These are phyloP conservation scores for Oreochromis mossambicus DNA, from an alignment of 2,797 vertebrate genomes.

Conservation along the genomic window DNA sequence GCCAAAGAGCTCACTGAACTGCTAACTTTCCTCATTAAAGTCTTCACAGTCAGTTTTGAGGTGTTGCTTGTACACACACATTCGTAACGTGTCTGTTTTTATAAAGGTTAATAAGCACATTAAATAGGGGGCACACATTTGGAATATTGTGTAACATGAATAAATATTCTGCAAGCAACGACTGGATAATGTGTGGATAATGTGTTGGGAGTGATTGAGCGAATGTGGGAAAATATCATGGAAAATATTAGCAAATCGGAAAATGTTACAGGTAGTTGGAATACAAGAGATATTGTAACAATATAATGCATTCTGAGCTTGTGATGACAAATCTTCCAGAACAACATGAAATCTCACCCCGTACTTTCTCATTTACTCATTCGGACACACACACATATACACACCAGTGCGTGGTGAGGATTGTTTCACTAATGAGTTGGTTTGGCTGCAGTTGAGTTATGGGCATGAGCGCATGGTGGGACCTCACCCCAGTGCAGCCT, in stretches of 20 bases:
- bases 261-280: conserved; percentile 85
- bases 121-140: conserved; percentile 51
- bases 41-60: conserved; percentile 26
- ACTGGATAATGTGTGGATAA: conserved; percentile 63
- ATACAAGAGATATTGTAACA: conserved; percentile 76
- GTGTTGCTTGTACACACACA: conserved; percentile 35
- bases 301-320: conserved; percentile 75
- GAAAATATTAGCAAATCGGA: conserved; percentile 85
- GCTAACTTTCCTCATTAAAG: conserved; percentile 30
- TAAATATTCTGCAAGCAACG: conserved; percentile 62
- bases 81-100: conserved; percentile 43
- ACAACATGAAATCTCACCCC: conserved; percentile 71
- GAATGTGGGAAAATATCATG: conserved; percentile 81
- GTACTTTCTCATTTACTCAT: conserved; percentile 28
- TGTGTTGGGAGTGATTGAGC: conserved; percentile 68
- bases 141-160: conserved; percentile 62
- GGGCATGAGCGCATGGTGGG: conserved; percentile 69
- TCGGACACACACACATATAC: conserved; percentile 20
- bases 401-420: conserved; percentile 34
- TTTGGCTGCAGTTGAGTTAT: conserved; percentile 69
- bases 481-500: conserved; percentile 62
- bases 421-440: conserved; percentile 76
- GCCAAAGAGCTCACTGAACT: conserved; percentile 3
- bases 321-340: conserved; percentile 77
- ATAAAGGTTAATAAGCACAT: conserved; percentile 60